phyloP scores from a whole-genome alignment of 2,888 invertebrate species.

The Zaprionus lineosus region DNA sequence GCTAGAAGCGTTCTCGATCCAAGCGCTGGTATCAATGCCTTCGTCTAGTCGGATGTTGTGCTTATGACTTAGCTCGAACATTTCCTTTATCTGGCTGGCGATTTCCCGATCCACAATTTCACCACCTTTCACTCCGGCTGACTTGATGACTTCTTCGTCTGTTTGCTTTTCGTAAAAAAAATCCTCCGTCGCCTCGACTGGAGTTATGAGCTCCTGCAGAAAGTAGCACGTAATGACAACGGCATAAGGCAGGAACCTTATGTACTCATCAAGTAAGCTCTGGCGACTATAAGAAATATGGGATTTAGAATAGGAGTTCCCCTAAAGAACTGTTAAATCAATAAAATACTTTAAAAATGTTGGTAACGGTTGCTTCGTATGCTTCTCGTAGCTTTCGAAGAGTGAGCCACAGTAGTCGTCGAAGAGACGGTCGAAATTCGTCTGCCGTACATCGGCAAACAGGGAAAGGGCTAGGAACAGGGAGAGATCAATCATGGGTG shows the following conservation, averaged over 20 bases:
- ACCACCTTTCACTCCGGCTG: constrained; percentile 67
- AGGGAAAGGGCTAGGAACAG: constrained; percentile 76
- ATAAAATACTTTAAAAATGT: constrained; percentile 75
- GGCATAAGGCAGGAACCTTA: constrained; percentile 71
- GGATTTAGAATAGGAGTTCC: background rate
- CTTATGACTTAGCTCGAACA: constrained; percentile 67
- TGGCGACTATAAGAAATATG: constrained; percentile 55
- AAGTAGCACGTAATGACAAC: constrained; percentile 67
- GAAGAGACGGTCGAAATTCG: constrained; percentile 77
- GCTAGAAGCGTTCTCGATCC: constrained; percentile 10
- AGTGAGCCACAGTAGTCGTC: constrained; percentile 72
- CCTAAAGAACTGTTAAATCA: background rate
- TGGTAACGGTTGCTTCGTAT: constrained; percentile 57
- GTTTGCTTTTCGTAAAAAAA: constrained; percentile 34
- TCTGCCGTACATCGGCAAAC: constrained; percentile 69
- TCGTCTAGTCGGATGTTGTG: constrained; percentile 67
- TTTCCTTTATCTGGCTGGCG: constrained; percentile 74
- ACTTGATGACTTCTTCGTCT: constrained; percentile 42
- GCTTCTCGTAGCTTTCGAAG: constrained; percentile 36
- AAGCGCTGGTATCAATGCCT: constrained; percentile 37
- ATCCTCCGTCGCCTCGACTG: constrained; percentile 50
- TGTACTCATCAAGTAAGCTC: constrained; percentile 77
- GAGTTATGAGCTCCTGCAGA: constrained; percentile 67
- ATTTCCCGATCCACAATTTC: constrained; percentile 77
- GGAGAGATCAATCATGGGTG: constrained; percentile 81